Evolutionary conservation across 2,797 vertebrate species (phyloP).

Genomic region (Syncerus caffer): DNA sequence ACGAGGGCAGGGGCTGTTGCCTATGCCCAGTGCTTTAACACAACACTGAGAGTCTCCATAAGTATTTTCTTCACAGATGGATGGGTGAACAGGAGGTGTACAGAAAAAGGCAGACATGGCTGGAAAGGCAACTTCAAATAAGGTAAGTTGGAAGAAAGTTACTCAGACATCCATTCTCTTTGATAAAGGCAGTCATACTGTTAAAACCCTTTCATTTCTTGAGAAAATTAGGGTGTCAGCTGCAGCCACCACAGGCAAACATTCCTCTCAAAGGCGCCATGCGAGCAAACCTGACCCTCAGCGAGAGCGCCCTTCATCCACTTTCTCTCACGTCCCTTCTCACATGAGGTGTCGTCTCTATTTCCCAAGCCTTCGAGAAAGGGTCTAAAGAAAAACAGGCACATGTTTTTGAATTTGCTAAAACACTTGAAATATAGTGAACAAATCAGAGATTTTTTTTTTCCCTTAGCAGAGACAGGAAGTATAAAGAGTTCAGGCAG

Average conservation of each 20-base stretch:
- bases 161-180: neutral
- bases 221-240: neutral
- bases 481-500: neutral
- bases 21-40: neutral
- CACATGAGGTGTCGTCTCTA: neutral
- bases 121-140: neutral
- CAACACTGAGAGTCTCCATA: neutral
- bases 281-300: fast-evolving
- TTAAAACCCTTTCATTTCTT: neutral
- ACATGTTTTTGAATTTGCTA: neutral
- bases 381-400: neutral
- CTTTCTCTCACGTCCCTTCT: neutral
- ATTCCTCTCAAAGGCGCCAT: neutral
- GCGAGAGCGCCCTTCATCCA: neutral
- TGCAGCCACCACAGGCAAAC: neutral
- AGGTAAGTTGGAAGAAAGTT: neutral
- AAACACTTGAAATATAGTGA: slow-evolving; percentile 22
- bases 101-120: neutral
- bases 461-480: neutral
- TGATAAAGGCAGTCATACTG: neutral
- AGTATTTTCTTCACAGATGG: too few relatives aligned
- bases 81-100: neutral
- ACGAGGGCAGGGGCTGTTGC: neutral
- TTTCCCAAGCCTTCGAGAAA: neutral
- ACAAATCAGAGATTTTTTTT: neutral